phyloP scores from a whole-genome alignment of 2,113 vertebrate species.

The Sisor rabdophorus region DNA sequence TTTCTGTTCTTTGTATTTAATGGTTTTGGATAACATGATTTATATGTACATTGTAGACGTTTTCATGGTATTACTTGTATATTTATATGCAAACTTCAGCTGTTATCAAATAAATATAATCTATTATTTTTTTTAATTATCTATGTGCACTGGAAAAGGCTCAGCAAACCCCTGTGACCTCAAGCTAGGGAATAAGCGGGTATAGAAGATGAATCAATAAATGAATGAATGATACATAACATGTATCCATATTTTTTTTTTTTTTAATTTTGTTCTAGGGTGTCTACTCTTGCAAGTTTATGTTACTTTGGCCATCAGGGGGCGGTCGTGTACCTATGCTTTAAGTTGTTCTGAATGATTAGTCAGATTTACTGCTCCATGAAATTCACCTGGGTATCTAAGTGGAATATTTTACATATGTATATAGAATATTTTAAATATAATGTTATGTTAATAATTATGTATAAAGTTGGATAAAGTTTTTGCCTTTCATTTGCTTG shows the following conservation, averaged over 20 bases:
- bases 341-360: background rate
- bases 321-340: background rate
- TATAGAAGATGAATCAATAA: no score
- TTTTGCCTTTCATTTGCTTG: no score
- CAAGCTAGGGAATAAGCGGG: no score
- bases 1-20: background rate
- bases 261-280: no score
- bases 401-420: constrained; percentile 46
- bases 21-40: constrained; percentile 1
- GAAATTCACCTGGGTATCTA: background rate
- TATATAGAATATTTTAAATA: no score
- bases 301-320: background rate
- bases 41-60: background rate
- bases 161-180: no score
- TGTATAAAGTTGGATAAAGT: no score
- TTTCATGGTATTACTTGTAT: background rate
- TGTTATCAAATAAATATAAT: background rate
- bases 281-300: background rate
- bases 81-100: background rate
- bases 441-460: no score
- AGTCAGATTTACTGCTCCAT: background rate
- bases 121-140: no score
- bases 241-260: no score
- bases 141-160: no score
- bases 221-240: no score